phyloP scores from a whole-genome alignment of 1,140 invertebrate species.

The Brachionus calyciflorus region DNA sequence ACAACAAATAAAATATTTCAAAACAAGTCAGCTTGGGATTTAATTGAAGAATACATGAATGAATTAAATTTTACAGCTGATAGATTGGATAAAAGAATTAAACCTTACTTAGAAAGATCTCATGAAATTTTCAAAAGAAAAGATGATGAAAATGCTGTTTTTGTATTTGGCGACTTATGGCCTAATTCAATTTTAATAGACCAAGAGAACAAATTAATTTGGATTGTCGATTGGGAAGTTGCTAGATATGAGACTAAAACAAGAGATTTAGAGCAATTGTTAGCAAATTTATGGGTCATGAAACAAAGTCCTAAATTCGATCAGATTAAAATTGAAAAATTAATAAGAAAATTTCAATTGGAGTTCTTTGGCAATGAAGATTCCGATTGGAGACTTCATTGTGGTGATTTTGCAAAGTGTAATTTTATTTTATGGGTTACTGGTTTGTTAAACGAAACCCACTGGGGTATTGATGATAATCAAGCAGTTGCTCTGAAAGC shows the following conservation, averaged over 20 bases:
- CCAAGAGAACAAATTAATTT: slow-evolving; percentile 27
- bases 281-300: slow-evolving; percentile 40
- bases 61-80: not conserved
- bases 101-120: slow-evolving; percentile 2
- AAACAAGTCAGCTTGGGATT: not conserved
- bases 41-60: not conserved
- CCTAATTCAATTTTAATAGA: slow-evolving; percentile 40
- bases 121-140: slow-evolving; percentile 17
- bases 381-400: not conserved
- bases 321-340: not conserved
- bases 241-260: slow-evolving; percentile 1
- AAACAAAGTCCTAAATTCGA: slow-evolving; percentile 30
- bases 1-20: not conserved
- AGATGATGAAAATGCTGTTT: not conserved
- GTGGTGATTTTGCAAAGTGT: not conserved
- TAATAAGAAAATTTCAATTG: not conserved
- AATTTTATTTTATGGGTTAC: slow-evolving; percentile 26
- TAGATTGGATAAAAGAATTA: slow-evolving; percentile 14
- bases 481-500: not conserved
- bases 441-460: not conserved
- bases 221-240: slow-evolving; percentile 42
- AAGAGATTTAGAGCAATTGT: slow-evolving; percentile 23
- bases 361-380: slow-evolving; percentile 14
- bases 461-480: not conserved
- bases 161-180: slow-evolving; percentile 43